Evolutionary conservation across 2,113 vertebrate species (phyloP).

Genomic region (Hymenochirus boettgeri): DNA sequence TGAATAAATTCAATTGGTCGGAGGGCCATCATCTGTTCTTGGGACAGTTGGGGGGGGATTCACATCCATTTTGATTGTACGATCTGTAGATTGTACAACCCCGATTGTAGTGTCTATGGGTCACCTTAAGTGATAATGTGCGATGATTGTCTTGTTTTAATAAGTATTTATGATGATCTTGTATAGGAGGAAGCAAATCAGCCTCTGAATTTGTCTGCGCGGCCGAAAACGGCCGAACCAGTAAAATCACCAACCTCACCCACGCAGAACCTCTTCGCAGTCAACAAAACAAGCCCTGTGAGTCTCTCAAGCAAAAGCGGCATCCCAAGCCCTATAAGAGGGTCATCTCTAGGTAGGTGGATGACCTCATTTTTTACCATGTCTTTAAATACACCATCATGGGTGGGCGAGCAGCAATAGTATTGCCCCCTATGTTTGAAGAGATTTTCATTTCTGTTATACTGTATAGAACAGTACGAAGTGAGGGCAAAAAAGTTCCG

Average conservation of each 20-base stretch:
- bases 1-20: too few relatives aligned
- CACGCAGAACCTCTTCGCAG: slow-evolving; percentile 84
- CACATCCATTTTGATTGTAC: too few relatives aligned
- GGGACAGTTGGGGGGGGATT: neutral
- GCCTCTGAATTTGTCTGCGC: slow-evolving; percentile 93
- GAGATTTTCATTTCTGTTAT: too few relatives aligned
- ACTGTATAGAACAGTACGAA: too few relatives aligned
- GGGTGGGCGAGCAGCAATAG: too few relatives aligned
- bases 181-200: slow-evolving; percentile 92
- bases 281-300: slow-evolving; percentile 87
- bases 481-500: too few relatives aligned
- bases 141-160: neutral
- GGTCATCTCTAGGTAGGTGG: slow-evolving; percentile 87
- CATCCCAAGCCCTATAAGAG: slow-evolving; percentile 86
- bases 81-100: too few relatives aligned
- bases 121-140: neutral
- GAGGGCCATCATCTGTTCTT: neutral
- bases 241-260: slow-evolving; percentile 92
- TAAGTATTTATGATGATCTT: slow-evolving; percentile 54
- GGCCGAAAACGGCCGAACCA: slow-evolving; percentile 90
- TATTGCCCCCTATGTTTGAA: too few relatives aligned
- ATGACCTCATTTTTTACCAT: too few relatives aligned
- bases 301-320: slow-evolving; percentile 80
- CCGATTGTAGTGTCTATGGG: too few relatives aligned
- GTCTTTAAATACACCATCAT: too few relatives aligned